phyloP scores from a whole-genome alignment of 2,113 vertebrate genomes.

The Zosterops hypoxanthus region DNA sequence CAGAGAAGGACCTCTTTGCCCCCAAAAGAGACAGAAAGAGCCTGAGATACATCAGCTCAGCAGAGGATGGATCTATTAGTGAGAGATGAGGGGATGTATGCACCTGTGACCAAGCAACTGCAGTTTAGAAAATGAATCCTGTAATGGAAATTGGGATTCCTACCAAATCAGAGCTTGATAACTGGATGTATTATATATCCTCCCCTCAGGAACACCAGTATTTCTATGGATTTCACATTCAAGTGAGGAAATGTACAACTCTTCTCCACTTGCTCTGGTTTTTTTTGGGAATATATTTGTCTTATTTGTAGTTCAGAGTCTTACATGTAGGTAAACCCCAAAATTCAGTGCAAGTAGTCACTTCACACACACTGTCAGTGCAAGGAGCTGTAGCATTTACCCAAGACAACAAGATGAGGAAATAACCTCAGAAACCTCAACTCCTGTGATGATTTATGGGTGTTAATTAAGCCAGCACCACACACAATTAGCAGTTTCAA shows the following conservation, averaged over 20 bases:
- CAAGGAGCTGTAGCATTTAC: background rate
- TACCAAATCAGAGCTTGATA: background rate
- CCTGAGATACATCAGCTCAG: background rate
- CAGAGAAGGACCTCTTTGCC: background rate
- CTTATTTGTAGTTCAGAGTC: background rate
- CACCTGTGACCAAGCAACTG: background rate
- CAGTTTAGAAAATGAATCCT: background rate
- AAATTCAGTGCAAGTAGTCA: background rate
- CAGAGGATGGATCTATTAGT: background rate
- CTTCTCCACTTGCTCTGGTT: too few species aligned
- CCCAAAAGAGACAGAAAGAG: background rate
- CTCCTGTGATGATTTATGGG: background rate
- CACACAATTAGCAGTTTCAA: background rate
- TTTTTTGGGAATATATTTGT: background rate
- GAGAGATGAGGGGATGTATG: fast-evolving
- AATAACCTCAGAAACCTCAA: background rate
- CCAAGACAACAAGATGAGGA: background rate
- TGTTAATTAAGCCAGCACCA: background rate
- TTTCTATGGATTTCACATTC: background rate
- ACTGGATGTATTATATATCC: background rate
- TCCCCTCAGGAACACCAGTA: background rate
- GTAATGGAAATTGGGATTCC: background rate
- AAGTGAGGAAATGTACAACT: fast-evolving
- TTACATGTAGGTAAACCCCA: background rate
- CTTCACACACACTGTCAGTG: background rate